These are phyloP conservation scores for Enteromius radiatus DNA, from an alignment of 2,797 vertebrate genomes.

Conservation along the genomic window DNA sequence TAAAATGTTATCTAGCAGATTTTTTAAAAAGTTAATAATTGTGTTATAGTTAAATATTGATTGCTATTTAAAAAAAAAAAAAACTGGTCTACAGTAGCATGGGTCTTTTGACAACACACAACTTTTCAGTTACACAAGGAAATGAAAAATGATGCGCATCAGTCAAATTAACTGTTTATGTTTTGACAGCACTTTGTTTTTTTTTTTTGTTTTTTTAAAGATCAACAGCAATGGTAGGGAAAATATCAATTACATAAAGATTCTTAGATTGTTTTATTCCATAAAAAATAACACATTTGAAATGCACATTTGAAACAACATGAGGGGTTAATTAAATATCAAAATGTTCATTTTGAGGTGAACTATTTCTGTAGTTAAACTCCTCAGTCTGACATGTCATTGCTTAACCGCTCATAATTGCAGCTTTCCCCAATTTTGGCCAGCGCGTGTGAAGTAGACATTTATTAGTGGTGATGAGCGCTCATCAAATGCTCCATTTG, in stretches of 20 bases:
- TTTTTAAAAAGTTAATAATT: neutral
- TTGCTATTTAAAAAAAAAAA: neutral
- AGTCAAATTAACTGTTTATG: neutral
- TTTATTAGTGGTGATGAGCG: conserved; percentile 59
- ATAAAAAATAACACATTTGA: neutral
- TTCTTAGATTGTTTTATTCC: neutral
- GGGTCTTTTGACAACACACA: neutral
- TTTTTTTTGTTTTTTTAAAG: neutral
- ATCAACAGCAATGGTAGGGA: neutral
- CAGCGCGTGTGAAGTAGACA: conserved; percentile 62
- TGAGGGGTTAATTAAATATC: neutral
- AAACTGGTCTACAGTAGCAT: neutral
- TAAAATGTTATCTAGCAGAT: neutral
- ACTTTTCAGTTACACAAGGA: neutral
- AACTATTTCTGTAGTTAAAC: conserved; percentile 3
- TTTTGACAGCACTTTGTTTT: neutral
- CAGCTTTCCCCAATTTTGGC: conserved; percentile 3
- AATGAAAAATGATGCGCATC: neutral
- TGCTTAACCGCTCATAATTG: conserved; percentile 16
- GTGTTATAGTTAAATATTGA: neutral
- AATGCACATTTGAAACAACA: neutral
- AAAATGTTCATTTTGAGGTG: neutral
- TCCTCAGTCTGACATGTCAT: conserved; percentile 22
- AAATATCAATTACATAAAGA: neutral
- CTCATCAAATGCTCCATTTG: conserved; percentile 50